Conservation (phyloP, 2,888 invertebrate genomes). For the Anagyrus pseudococci region DNA sequence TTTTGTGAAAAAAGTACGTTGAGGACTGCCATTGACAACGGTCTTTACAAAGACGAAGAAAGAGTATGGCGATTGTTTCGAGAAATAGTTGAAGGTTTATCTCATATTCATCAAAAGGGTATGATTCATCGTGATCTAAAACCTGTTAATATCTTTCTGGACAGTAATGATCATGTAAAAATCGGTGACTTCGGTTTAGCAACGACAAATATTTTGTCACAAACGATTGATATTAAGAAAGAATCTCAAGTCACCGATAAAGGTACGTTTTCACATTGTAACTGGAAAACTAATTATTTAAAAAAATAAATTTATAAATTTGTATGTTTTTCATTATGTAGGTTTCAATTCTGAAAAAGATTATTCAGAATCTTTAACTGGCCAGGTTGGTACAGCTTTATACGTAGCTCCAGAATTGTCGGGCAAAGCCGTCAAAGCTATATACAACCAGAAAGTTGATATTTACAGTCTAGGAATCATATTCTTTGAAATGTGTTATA, state of each 20-base stretch:
- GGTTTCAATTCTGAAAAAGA: constrained; percentile 33
- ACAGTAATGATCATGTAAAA: constrained; percentile 93
- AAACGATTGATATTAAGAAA: constrained; percentile 47
- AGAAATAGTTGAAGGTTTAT: constrained; percentile 90
- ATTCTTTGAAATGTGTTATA: constrained; percentile 94
- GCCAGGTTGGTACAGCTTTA: constrained; percentile 91
- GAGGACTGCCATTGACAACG: constrained; percentile 85
- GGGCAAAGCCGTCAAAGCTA: constrained; percentile 72
- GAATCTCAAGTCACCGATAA: constrained; percentile 51
- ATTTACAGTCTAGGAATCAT: constrained; percentile 83
- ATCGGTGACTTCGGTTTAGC: constrained; percentile 98
- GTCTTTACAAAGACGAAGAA: constrained; percentile 76
- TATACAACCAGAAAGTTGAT: constrained; percentile 86
- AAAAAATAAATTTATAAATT: not conserved
- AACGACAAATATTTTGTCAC: constrained; percentile 74
- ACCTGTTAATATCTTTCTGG: constrained; percentile 94
- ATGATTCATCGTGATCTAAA: constrained; percentile 87
- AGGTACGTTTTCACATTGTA: constrained; percentile 40
- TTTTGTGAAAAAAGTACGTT: constrained; percentile 97
- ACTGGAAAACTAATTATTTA: not conserved
- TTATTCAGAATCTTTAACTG: constrained; percentile 67
- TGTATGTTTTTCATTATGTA: constrained; percentile 2
- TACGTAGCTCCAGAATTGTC: constrained; percentile 95
- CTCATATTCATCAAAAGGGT: constrained; percentile 92
- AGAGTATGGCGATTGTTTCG: constrained; percentile 91